phyloP scores from a whole-genome alignment of 2,113 vertebrate species.

The Neodontobutis hainanensis region DNA sequence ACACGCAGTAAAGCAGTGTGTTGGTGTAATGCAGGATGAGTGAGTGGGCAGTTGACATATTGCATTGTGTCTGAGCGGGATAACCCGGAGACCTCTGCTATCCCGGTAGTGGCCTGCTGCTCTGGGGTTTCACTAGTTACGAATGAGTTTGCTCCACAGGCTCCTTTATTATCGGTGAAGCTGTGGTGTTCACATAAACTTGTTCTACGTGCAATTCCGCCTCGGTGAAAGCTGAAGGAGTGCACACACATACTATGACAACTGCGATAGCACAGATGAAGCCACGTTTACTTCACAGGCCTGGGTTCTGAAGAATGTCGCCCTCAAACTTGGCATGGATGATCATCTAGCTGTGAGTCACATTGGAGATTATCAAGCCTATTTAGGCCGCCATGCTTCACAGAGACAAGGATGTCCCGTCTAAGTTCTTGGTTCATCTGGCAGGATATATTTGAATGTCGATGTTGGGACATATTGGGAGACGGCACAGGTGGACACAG shows the following conservation, averaged over 20 bases:
- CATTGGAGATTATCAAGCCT: conserved; percentile 62
- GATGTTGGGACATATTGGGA: conserved; percentile 20
- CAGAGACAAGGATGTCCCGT: conserved; percentile 70
- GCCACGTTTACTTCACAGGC: conserved; percentile 59
- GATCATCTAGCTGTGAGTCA: conserved; percentile 53
- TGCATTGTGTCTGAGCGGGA: conserved; percentile 69
- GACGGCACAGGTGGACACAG: not conserved
- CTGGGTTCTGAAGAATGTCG: conserved; percentile 48
- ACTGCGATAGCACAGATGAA: conserved; percentile 55
- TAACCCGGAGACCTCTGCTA: conserved; percentile 69
- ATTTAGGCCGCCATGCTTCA: conserved; percentile 70
- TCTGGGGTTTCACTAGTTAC: conserved; percentile 59
- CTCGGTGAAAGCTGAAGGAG: conserved; percentile 24
- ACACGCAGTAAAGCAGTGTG: conserved; percentile 4
- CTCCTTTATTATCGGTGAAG: conserved; percentile 34
- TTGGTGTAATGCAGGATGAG: conserved; percentile 25
- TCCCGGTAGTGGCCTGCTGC: conserved; percentile 70
- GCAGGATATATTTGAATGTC: conserved; percentile 44
- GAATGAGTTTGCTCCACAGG: conserved; percentile 42
- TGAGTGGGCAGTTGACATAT: conserved; percentile 68
- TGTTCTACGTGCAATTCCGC: conserved; percentile 33
- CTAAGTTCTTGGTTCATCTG: conserved; percentile 75
- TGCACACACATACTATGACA: conserved; percentile 51
- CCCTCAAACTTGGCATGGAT: conserved; percentile 55
- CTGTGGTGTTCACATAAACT: conserved; percentile 41